phyloP scores from a whole-genome alignment of 2,113 vertebrate species.

The Anguilla japonica region DNA sequence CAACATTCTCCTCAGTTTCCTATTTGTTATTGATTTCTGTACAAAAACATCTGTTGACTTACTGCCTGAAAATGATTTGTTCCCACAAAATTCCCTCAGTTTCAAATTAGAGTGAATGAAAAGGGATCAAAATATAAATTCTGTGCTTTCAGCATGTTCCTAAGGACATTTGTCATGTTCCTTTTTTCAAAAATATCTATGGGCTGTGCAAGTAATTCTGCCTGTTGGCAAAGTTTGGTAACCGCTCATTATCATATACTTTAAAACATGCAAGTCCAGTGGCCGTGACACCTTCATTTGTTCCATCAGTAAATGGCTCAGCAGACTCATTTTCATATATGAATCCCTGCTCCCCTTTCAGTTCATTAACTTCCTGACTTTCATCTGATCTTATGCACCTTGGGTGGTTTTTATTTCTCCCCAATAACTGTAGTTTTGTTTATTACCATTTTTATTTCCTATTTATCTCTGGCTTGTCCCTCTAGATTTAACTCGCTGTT shows the following conservation, averaged over 20 bases:
- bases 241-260: not conserved
- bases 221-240: not conserved
- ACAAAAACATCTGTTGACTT: not conserved
- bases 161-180: slow-evolving; percentile 32
- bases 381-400: not conserved
- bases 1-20: not conserved
- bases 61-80: not conserved
- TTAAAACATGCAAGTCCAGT: not conserved
- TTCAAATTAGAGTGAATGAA: slow-evolving; percentile 1
- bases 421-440: not conserved
- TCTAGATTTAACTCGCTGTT: not conserved
- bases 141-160: slow-evolving; percentile 28
- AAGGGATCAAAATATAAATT: not conserved
- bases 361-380: not conserved
- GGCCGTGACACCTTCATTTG: not conserved
- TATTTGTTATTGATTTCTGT: not conserved
- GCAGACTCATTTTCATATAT: not conserved
- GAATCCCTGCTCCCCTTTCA: not conserved
- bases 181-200: not conserved
- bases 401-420: not conserved
- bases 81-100: slow-evolving; percentile 15
- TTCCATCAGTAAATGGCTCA: not conserved
- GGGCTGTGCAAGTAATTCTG: not conserved
- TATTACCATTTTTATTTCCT: not conserved
- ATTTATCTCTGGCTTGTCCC: not conserved